Conservation (phyloP, 1,140 invertebrate genomes). For the Diabrotica virgifera region DNA sequence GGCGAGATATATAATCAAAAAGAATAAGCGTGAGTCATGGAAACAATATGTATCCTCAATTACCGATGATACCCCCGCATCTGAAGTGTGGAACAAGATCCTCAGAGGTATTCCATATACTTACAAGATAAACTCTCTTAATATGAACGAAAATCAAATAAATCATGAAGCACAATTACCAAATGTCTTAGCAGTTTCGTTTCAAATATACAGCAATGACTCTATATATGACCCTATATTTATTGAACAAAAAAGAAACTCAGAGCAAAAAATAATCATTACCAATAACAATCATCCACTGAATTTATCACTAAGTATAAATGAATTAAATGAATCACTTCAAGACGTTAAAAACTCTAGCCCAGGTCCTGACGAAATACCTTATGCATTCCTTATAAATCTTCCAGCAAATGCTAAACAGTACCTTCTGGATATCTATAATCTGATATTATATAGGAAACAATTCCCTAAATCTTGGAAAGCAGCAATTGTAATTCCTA, state of each 20-base stretch:
- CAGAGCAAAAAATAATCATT: no score
- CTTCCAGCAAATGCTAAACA: not conserved
- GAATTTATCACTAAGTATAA: no score
- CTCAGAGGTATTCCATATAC: not conserved
- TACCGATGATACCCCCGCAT: not conserved
- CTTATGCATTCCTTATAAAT: no score
- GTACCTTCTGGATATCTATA: not conserved
- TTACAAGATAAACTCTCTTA: not conserved
- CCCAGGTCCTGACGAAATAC: no score
- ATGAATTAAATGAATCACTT: no score
- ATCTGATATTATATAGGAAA: not conserved
- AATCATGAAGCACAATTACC: not conserved
- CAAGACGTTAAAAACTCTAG: no score
- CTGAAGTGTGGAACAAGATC: not conserved
- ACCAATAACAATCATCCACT: no score
- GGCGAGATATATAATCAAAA: no score
- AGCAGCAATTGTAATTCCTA: not conserved
- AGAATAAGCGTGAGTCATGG: no score
- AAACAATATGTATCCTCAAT: no score
- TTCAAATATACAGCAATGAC: not conserved
- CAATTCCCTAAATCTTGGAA: not conserved
- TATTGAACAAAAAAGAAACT: no score
- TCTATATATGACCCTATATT: not conserved
- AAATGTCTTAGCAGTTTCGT: not conserved
- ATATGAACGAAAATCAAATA: not conserved